phyloP scores from a whole-genome alignment of 2,888 invertebrate species.

The Sinotaia quadrata region DNA sequence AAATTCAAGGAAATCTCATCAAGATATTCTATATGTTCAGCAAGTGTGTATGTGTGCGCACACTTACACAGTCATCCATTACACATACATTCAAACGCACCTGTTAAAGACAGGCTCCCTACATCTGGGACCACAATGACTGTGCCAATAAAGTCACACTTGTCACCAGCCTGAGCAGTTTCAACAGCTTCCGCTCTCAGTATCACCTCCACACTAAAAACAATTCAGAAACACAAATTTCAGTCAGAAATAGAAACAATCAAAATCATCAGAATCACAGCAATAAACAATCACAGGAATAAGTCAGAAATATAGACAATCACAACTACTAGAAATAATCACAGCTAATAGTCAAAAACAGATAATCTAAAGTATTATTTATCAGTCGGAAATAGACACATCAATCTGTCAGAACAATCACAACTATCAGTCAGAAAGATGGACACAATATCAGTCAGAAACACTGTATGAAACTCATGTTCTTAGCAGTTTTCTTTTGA shows the following conservation, averaged over 20 bases:
- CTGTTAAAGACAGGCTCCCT: constrained; percentile 87
- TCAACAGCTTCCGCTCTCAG: constrained; percentile 96
- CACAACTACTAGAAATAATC: background rate
- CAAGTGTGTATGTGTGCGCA: too few species aligned
- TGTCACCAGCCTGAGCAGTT: constrained; percentile 89
- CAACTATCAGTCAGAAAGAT: too few species aligned
- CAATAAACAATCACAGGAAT: background rate
- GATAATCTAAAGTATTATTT: background rate
- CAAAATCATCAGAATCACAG: background rate
- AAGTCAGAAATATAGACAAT: background rate
- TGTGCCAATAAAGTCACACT: constrained; percentile 94
- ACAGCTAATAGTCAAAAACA: background rate
- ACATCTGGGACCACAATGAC: constrained; percentile 98
- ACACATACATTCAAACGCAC: too few species aligned
- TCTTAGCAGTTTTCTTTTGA: too few species aligned
- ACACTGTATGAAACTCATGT: too few species aligned
- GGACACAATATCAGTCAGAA: too few species aligned
- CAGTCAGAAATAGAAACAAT: background rate
- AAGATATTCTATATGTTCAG: too few species aligned
- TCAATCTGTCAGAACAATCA: too few species aligned
- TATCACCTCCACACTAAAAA: constrained; percentile 86
- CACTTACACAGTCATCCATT: too few species aligned
- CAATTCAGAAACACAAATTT: background rate
- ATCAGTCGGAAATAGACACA: too few species aligned
- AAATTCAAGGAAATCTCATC: too few species aligned